Conservation (phyloP, 2,113 vertebrate species). For the Bufo bufo region DNA sequence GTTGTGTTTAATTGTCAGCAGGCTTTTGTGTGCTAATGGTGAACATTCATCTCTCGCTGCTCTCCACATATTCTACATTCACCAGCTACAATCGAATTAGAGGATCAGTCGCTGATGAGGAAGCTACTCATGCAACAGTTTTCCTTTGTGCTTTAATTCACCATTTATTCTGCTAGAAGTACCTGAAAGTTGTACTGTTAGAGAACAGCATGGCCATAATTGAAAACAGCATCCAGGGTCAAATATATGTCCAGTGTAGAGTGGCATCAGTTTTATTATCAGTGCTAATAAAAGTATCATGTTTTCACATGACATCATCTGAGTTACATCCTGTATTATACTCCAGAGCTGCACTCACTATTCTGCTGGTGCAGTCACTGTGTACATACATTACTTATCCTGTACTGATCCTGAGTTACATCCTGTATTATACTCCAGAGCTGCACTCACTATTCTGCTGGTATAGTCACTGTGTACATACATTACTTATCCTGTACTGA, state of each 20-base stretch:
- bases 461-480: no score
- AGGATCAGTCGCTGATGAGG: background rate
- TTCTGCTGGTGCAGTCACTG: background rate
- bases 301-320: background rate
- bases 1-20: slow-evolving; percentile 1
- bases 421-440: no score
- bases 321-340: background rate
- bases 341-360: background rate
- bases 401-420: no score
- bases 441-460: no score
- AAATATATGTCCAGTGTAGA: background rate
- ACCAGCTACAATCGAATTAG: slow-evolving; percentile 17
- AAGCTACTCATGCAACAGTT: background rate
- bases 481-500: no score
- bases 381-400: no score
- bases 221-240: background rate
- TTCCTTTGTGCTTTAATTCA: background rate
- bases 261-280: no score
- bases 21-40: slow-evolving; percentile 12
- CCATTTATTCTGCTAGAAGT: background rate
- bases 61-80: background rate
- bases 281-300: no score
- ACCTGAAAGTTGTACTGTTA: background rate
- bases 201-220: background rate
- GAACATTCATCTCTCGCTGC: slow-evolving; percentile 7